phyloP scores from a whole-genome alignment of 2,797 vertebrate species.

The Lithobates pipiens region DNA sequence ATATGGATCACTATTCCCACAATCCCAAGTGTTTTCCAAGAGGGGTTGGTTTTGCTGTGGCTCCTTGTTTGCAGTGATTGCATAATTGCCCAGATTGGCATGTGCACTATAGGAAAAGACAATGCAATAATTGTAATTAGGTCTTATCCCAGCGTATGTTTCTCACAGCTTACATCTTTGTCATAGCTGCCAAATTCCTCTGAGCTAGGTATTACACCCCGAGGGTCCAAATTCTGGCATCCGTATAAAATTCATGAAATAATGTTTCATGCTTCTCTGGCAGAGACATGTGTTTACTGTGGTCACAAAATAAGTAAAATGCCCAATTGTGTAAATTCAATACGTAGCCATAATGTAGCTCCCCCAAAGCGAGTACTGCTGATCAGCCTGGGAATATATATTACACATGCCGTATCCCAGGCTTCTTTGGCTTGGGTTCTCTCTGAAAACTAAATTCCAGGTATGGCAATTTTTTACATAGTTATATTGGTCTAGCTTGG shows the following conservation, averaged over 20 bases:
- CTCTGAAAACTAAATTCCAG: neutral
- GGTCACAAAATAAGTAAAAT: constrained; percentile 13
- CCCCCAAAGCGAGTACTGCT: neutral
- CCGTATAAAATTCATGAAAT: neutral
- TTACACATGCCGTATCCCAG: neutral
- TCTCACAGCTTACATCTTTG: constrained; percentile 33
- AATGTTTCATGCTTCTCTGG: neutral
- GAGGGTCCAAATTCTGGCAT: constrained; percentile 30
- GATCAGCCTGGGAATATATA: neutral
- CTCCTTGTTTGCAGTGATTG: neutral
- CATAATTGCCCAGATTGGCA: constrained; percentile 12
- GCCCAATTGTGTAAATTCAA: neutral
- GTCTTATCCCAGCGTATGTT: constrained; percentile 11
- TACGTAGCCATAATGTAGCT: neutral
- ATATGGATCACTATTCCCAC: neutral
- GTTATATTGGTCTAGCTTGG: too few relatives aligned
- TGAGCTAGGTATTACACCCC: constrained; percentile 37
- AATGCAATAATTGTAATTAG: constrained; percentile 28
- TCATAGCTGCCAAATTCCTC: constrained; percentile 36
- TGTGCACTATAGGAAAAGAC: constrained; percentile 4
- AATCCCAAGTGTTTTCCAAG: neutral
- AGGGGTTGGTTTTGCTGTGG: neutral
- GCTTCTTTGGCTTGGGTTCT: neutral
- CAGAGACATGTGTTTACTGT: constrained; percentile 9
- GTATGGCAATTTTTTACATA: too few relatives aligned